These are phyloP conservation scores for Oligia fasciuncula DNA, from an alignment of 2,888 invertebrate species.

Conservation along the genomic window DNA sequence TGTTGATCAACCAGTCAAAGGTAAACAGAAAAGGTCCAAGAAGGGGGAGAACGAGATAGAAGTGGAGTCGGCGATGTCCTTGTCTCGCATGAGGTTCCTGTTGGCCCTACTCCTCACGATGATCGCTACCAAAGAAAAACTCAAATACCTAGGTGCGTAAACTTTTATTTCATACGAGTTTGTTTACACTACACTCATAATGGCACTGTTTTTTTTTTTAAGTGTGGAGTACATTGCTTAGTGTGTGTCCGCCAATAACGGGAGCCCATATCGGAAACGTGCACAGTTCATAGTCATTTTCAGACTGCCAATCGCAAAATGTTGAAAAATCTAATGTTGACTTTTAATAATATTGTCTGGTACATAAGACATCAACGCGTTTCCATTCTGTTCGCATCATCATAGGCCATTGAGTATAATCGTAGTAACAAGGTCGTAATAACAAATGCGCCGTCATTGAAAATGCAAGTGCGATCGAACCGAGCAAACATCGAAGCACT, in stretches of 20 bases:
- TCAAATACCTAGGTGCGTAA: slow-evolving; percentile 94
- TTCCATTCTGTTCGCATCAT: slow-evolving; percentile 73
- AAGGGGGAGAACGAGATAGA: slow-evolving; percentile 65
- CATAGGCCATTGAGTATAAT: slow-evolving; percentile 74
- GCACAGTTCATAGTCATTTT: slow-evolving; percentile 72
- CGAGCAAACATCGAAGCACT: slow-evolving; percentile 66
- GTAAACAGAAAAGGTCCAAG: slow-evolving; percentile 40
- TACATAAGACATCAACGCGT: slow-evolving; percentile 85
- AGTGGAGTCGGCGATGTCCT: slow-evolving; percentile 90
- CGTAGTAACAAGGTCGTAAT: slow-evolving; percentile 77
- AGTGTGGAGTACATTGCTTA: slow-evolving; percentile 85
- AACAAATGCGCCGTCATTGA: slow-evolving; percentile 81
- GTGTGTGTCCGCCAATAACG: slow-evolving; percentile 86
- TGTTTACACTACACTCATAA: slow-evolving; percentile 75
- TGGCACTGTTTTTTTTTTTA: slow-evolving; percentile 80
- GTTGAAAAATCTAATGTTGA: slow-evolving; percentile 49
- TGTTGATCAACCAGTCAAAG: slow-evolving; percentile 39
- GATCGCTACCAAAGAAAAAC: slow-evolving; percentile 94
- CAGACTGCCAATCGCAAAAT: slow-evolving; percentile 54
- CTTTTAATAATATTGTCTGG: slow-evolving; percentile 61
- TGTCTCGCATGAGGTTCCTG: slow-evolving; percentile 94
- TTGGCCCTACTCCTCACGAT: slow-evolving; percentile 95
- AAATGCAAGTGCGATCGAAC: slow-evolving; percentile 71
- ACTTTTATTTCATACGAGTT: slow-evolving; percentile 66
- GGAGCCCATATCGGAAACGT: slow-evolving; percentile 72